A percentile compares a stretch with the other conserved stretches of the same genome.
Evolutionary conservation across 2,888 invertebrate species (phyloP).

Genomic region (Scaptomyza caliginosa): DNA sequence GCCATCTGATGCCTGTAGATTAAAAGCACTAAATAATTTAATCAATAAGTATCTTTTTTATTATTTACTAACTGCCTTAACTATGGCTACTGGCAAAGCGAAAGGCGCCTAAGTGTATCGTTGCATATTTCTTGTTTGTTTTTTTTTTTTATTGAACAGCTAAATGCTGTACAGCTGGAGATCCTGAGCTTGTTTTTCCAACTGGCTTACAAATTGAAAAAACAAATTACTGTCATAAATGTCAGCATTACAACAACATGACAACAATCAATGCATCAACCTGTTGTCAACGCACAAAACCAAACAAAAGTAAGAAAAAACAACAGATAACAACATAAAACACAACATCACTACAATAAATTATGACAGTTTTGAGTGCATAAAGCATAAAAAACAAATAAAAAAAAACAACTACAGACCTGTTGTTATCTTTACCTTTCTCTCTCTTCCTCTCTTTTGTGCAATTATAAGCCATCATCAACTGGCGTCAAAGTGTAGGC

Average conservation of each 20-base stretch:
- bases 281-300: conserved; percentile 56
- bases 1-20: too few species aligned
- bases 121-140: background rate
- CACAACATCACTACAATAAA: conserved; percentile 50
- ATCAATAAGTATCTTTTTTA: background rate
- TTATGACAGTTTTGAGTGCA: conserved; percentile 75
- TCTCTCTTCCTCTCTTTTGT: background rate
- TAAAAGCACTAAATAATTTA: too few species aligned
- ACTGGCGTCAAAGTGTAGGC: conserved; percentile 51
- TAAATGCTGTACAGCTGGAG: conserved; percentile 10
- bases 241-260: conserved; percentile 74
- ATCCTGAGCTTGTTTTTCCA: conserved; percentile 33
- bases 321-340: conserved; percentile 23
- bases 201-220: conserved; percentile 71
- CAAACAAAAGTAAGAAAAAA: conserved; percentile 12
- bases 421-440: conserved; percentile 6
- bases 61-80: background rate
- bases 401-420: conserved; percentile 19
- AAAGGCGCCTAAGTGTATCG: background rate
- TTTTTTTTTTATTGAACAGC: background rate
- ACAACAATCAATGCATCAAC: conserved; percentile 76
- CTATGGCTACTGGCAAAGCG: background rate
- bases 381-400: conserved; percentile 34
- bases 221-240: conserved; percentile 77
- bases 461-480: conserved; percentile 63